A percentile compares a stretch with the other conserved stretches of the same genome.
Conservation (phyloP, 2,797 vertebrate species). For the Rhinella marina region DNA sequence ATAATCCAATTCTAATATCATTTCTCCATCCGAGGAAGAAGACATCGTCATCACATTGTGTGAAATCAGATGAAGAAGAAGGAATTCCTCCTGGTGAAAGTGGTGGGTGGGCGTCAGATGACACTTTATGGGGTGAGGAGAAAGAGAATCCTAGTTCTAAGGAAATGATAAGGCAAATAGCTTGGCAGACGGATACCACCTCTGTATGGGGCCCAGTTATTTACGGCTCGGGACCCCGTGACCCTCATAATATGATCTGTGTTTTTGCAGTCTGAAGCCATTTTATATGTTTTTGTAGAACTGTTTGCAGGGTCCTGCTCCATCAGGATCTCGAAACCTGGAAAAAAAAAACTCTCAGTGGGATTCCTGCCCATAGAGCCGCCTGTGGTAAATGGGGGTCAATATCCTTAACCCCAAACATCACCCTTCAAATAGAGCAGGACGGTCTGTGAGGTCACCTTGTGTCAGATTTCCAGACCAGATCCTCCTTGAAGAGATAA, state of each 20-base stretch:
- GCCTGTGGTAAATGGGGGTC: slow-evolving; percentile 34
- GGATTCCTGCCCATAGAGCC: slow-evolving; percentile 30
- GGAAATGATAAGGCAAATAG: slow-evolving; percentile 45
- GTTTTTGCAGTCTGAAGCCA: slow-evolving; percentile 56
- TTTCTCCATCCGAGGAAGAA: not conserved
- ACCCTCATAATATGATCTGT: slow-evolving; percentile 57
- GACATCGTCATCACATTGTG: not conserved
- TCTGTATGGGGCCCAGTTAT: slow-evolving; percentile 46
- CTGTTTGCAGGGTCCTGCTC: not conserved
- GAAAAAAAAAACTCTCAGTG: slow-evolving; percentile 31
- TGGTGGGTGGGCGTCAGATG: slow-evolving; percentile 20
- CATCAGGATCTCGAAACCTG: not conserved
- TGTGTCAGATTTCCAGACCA: slow-evolving; percentile 43
- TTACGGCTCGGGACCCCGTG: slow-evolving; percentile 54
- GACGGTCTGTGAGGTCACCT: slow-evolving; percentile 23
- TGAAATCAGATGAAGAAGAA: slow-evolving; percentile 26
- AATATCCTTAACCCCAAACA: slow-evolving; percentile 46
- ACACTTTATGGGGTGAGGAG: not conserved
- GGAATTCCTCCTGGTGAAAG: not conserved
- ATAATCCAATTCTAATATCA: slow-evolving; percentile 12
- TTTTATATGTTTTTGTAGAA: slow-evolving; percentile 57
- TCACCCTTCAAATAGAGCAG: slow-evolving; percentile 46
- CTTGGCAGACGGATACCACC: not conserved
- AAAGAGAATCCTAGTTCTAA: not conserved
- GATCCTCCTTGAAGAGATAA: slow-evolving; percentile 6